phyloP scores from a whole-genome alignment of 2,797 vertebrate genomes.

The Macrochelys suwanniensis region DNA sequence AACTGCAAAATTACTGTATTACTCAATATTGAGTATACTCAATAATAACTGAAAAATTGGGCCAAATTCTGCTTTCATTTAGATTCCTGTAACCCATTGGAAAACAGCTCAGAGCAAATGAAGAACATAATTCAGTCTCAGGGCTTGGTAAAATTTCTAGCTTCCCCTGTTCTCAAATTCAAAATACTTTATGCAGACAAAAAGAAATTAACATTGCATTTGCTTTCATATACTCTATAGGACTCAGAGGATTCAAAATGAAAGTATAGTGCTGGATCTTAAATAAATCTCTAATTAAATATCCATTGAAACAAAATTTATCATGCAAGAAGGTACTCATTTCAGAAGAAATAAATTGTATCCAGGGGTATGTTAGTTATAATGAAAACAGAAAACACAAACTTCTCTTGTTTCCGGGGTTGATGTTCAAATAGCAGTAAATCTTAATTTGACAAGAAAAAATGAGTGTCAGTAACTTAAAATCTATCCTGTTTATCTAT shows the following conservation, averaged over 20 bases:
- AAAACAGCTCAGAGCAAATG: neutral
- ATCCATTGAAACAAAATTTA: neutral
- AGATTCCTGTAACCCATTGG: neutral
- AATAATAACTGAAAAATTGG: neutral
- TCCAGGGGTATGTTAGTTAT: neutral
- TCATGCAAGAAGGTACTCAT: neutral
- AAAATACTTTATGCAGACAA: constrained; percentile 11
- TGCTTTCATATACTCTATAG: neutral
- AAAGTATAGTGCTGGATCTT: neutral
- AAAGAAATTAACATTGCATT: neutral
- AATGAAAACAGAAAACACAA: neutral
- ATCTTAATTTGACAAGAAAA: neutral
- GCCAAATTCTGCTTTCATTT: neutral
- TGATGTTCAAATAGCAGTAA: constrained; percentile 15
- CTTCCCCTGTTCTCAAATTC: constrained; percentile 7
- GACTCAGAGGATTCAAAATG: constrained; percentile 11
- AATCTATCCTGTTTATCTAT: neutral
- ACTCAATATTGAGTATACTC: too few relatives aligned
- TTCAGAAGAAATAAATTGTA: neutral
- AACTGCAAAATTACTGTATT: too few relatives aligned
- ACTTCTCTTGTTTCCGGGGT: neutral
- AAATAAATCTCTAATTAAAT: neutral
- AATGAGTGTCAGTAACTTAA: constrained; percentile 42
- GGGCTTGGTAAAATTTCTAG: constrained; percentile 28
- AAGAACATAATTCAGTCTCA: constrained; percentile 38